A percentile compares a stretch with the other conserved stretches of the same genome.
These are phyloP conservation scores for Darevskia mixta DNA, from an alignment of 2,797 vertebrate species.

Conservation along the genomic window DNA sequence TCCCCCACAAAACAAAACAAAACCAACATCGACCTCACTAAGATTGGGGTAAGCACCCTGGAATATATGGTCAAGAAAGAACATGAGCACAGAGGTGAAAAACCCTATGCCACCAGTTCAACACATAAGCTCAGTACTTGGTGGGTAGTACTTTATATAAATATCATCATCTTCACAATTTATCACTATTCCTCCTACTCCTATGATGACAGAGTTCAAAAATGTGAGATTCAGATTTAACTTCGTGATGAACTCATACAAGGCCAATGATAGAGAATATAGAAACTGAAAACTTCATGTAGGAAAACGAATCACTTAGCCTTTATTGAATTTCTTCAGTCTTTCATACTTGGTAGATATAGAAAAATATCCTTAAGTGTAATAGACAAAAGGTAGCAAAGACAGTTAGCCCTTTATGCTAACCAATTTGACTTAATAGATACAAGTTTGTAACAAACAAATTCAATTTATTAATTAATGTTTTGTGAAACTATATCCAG, in stretches of 20 bases:
- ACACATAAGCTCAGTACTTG: neutral
- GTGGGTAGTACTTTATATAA: neutral
- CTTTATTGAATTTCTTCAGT: constrained; percentile 75
- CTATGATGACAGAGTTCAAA: neutral
- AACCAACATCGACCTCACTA: neutral
- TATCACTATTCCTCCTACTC: neutral
- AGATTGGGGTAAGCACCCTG: too few species aligned
- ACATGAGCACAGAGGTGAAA: neutral
- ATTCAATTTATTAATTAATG: constrained; percentile 42
- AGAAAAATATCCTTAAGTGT: constrained; percentile 75
- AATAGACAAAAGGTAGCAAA: constrained; percentile 69
- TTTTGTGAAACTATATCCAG: constrained; percentile 63
- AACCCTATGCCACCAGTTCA: neutral
- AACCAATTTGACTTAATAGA: constrained; percentile 56
- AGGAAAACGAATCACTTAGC: constrained; percentile 73
- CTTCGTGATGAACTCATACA: neutral
- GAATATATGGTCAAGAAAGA: neutral
- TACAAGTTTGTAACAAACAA: constrained; percentile 67
- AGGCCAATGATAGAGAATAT: constrained; percentile 17
- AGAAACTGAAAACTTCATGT: constrained; percentile 51
- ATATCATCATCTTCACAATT: neutral
- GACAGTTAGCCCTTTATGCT: constrained; percentile 68
- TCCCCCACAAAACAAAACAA: neutral
- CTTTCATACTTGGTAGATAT: constrained; percentile 69
- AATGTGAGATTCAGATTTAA: neutral